Percentiles rank a stretch among this genome's conserved stretches.
These are phyloP conservation scores for Crax fasciolata DNA, from an alignment of 2,797 vertebrate species.

Conservation along the genomic window DNA sequence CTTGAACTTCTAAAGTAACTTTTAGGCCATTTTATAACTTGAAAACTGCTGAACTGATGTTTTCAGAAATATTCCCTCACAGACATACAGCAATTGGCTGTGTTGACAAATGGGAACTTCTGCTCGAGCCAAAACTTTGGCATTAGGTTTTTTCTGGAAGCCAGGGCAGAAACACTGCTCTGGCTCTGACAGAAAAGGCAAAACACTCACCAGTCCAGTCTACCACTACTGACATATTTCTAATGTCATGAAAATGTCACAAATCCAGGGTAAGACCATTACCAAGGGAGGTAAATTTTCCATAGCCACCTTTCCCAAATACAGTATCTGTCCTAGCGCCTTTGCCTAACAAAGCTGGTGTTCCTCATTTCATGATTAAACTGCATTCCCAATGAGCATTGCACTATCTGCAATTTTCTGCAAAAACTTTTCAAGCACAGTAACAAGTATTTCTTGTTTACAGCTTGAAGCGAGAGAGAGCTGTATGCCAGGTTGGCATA, in stretches of 20 bases:
- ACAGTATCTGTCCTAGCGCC: background rate
- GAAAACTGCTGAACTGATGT: background rate
- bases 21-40: background rate
- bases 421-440: background rate
- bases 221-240: background rate
- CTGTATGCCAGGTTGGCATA: conserved; percentile 30
- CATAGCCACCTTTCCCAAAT: background rate
- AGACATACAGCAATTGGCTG: background rate
- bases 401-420: background rate
- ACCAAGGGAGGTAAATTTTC: background rate
- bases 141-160: background rate
- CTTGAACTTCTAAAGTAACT: background rate
- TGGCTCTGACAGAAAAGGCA: background rate
- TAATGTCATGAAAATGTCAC: background rate
- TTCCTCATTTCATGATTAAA: background rate
- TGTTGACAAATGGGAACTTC: conserved; percentile 4
- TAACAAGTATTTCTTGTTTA: background rate
- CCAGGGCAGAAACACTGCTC: background rate
- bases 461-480: background rate
- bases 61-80: conserved; percentile 17
- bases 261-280: background rate
- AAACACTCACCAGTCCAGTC: background rate
- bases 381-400: background rate
- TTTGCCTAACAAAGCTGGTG: background rate
- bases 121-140: conserved; percentile 16